These are phyloP conservation scores for Octonoba sinensis DNA, from an alignment of 2,888 invertebrate species.

Conservation along the genomic window DNA sequence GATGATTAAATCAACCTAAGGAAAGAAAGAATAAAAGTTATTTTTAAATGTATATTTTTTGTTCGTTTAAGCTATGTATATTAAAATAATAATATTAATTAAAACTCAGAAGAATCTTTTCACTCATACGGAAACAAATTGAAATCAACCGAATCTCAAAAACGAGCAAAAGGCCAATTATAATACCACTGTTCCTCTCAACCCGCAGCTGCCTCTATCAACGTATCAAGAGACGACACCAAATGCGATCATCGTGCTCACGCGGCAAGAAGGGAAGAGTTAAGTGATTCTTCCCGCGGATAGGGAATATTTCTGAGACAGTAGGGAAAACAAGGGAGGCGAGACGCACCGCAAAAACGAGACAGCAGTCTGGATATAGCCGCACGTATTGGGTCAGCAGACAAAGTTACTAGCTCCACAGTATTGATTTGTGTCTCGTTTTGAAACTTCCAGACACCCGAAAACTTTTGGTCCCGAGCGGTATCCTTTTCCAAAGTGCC, in stretches of 20 bases:
- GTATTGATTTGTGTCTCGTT: conserved; percentile 49
- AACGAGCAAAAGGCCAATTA: no score
- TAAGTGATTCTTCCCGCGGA: background rate
- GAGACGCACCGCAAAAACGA: conserved; percentile 29
- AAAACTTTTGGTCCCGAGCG: no score
- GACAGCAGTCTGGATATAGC: conserved; percentile 34
- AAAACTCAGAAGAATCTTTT: no score
- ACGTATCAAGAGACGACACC: background rate
- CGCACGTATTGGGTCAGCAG: conserved; percentile 41
- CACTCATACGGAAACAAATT: no score
- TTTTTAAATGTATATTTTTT: no score
- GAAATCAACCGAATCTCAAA: no score
- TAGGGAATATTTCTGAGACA: conserved; percentile 34
- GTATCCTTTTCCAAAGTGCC: no score
- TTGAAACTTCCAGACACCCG: background rate
- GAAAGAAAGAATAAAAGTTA: no score
- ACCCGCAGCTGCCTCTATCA: background rate
- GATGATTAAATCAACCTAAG: no score
- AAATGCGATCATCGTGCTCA: background rate
- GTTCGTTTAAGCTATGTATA: no score
- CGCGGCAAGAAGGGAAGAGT: background rate
- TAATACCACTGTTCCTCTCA: no score
- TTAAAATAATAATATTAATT: no score
- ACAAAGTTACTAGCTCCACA: conserved; percentile 46
- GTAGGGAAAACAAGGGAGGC: conserved; percentile 20